Base-by-base conservation (phyloP, 2,888 invertebrate genomes). In the Campaea margaritaria region DNA sequence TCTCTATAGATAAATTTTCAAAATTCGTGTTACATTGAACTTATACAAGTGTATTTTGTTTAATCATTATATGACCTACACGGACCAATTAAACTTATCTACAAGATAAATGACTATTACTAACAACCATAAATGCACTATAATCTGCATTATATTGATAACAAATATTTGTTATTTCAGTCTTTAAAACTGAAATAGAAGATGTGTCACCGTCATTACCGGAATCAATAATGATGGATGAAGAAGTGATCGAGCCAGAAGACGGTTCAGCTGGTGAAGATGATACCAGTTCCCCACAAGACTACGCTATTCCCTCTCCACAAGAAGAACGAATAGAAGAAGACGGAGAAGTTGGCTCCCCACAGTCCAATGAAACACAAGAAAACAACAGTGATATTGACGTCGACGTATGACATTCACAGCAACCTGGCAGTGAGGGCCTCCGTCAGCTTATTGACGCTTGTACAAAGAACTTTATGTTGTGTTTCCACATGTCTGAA, bases 201-300 rank as follows among this genome's bases (percentile, higher is more conserved):
- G 91, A 90, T 64, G 86, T 91, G 16, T 87, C 93, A 0, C 85
- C 91, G 0, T 91, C 91, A 4, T 77, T 93, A 65, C 93, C 93
- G 2, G 92, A 93, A n/a, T 77, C 93, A 8, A 93, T 93, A 77
- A 85, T 93, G 83, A 93, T 93, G 91, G 93, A 93, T 51, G 93
- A 93, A 57, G 91, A 91, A 10, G 67, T 82, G 3, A 48, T 41
- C 12, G 54, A 59, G 0, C 44, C 15, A 7, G 57, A 57, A 10
- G 65, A 67, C 0, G 81, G 75, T 0, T 90, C 90, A 0, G 79
- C 83, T 0, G 57, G 45, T 0, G 89, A 86, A 0, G 90, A 90
- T 41, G 88, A 89, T 5, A 67, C 82, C 45, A 87, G 86, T 52
- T 91, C 91, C 0, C 89, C 90, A 0, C 87, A 79, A 12, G 89